Conservation (phyloP, 2,113 vertebrate species). For the Coreoperca whiteheadi region DNA sequence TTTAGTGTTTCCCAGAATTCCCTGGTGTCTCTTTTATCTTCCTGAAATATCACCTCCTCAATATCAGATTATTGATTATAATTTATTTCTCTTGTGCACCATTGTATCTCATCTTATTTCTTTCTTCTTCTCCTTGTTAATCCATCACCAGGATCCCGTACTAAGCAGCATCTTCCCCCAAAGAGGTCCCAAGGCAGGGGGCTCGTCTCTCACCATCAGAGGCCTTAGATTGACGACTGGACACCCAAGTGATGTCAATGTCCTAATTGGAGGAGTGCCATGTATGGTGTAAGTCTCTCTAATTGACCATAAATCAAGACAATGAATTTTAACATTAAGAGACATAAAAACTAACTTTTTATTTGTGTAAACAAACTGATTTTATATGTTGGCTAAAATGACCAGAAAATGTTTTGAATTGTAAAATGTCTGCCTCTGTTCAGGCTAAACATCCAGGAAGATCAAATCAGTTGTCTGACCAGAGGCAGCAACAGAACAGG, state of each 20-base stretch:
- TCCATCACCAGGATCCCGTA: conserved; percentile 86
- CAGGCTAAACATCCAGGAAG: conserved; percentile 86
- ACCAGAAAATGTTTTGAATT: background rate
- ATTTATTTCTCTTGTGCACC: background rate
- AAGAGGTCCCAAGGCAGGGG: conserved; percentile 92
- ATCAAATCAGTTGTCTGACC: conserved; percentile 88
- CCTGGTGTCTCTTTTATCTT: conserved; percentile 50
- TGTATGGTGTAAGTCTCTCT: conserved; percentile 90
- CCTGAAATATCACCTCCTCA: conserved; percentile 50
- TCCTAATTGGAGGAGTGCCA: conserved; percentile 90
- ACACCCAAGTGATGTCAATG: conserved; percentile 87
- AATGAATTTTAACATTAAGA: background rate
- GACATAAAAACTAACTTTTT: background rate
- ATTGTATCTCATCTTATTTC: background rate
- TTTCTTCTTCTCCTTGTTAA: background rate
- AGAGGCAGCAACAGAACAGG: conserved; percentile 85
- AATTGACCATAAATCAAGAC: background rate
- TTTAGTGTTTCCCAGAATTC: conserved; percentile 60
- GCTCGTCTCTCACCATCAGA: conserved; percentile 89
- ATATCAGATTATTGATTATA: conserved; percentile 50
- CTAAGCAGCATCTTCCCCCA: conserved; percentile 89
- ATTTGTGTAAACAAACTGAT: background rate
- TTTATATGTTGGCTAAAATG: background rate
- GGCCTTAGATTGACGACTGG: conserved; percentile 91
- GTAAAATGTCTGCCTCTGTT: background rate